Conservation (phyloP, 92 coral and sea anemone species). For the Zoanthus gigantus region DNA sequence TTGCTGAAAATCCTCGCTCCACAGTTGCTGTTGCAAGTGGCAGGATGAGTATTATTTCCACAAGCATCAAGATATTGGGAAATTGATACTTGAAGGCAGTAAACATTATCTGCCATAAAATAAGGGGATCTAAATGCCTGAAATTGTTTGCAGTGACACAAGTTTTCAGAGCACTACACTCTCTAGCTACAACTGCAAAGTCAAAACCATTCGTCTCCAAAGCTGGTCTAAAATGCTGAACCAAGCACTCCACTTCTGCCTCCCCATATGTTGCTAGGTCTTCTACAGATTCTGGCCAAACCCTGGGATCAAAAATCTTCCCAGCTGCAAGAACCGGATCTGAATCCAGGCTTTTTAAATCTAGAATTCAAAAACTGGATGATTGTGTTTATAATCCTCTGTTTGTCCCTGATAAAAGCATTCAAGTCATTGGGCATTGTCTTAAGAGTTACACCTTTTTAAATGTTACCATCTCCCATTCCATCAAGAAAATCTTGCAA, state of each 20-base stretch:
- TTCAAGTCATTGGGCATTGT: background rate
- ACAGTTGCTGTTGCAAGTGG: slow-evolving; percentile 44
- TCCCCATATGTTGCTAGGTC: background rate
- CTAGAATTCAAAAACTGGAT: slow-evolving; percentile 1
- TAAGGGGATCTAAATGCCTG: slow-evolving; percentile 48
- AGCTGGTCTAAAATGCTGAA: slow-evolving; percentile 20
- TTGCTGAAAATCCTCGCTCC: slow-evolving; percentile 44
- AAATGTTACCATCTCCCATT: slow-evolving; percentile 5
- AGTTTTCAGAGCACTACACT: slow-evolving; percentile 9
- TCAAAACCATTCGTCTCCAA: slow-evolving; percentile 18
- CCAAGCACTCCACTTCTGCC: background rate
- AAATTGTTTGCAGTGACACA: slow-evolving; percentile 29
- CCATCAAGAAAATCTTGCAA: background rate
- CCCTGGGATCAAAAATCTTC: background rate
- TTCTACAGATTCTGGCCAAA: background rate
- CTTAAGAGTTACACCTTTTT: background rate
- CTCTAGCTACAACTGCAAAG: slow-evolving; percentile 13
- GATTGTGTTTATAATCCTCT: slow-evolving; percentile 4
- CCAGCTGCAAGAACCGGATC: background rate
- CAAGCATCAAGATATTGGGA: slow-evolving; percentile 46
- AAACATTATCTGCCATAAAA: slow-evolving; percentile 48
- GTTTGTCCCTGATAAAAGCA: slow-evolving; percentile 5
- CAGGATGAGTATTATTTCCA: slow-evolving; percentile 44
- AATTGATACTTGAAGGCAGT: slow-evolving; percentile 32
- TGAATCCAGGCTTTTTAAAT: slow-evolving; percentile 1